Evolutionary conservation across 2,113 vertebrate genomes (phyloP).

Genomic region (Boleophthalmus pectinirostris): DNA sequence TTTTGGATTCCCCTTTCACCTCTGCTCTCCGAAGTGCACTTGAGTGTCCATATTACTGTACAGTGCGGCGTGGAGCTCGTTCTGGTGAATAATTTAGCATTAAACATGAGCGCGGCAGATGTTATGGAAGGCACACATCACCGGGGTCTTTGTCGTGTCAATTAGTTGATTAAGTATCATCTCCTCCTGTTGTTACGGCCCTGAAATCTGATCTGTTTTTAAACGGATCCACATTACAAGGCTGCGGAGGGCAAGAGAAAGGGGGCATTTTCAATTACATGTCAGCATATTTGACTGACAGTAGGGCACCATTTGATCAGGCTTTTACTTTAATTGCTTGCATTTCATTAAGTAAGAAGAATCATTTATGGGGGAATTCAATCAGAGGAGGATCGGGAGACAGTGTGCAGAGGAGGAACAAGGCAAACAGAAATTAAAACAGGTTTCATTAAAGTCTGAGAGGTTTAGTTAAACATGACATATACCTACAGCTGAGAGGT

Average conservation of each 20-base stretch:
- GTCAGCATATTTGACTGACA: slow-evolving; percentile 84
- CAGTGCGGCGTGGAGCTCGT: slow-evolving; percentile 15
- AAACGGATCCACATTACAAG: slow-evolving; percentile 87
- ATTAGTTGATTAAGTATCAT: slow-evolving; percentile 94
- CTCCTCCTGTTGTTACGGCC: slow-evolving; percentile 77
- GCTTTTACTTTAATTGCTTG: slow-evolving; percentile 97
- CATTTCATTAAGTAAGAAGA: slow-evolving; percentile 84
- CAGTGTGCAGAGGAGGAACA: slow-evolving; percentile 40
- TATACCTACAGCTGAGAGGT: slow-evolving; percentile 10
- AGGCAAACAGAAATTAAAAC: slow-evolving; percentile 52
- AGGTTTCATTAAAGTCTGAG: slow-evolving; percentile 49
- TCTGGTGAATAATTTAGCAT: slow-evolving; percentile 69
- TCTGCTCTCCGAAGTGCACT: slow-evolving; percentile 17
- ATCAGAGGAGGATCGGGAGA: slow-evolving; percentile 67
- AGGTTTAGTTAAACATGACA: slow-evolving; percentile 14
- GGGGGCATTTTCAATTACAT: slow-evolving; percentile 89
- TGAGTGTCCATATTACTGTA: slow-evolving; percentile 18
- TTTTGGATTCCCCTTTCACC: slow-evolving; percentile 27
- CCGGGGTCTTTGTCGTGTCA: slow-evolving; percentile 87
- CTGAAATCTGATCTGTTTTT: slow-evolving; percentile 83
- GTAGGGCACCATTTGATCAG: slow-evolving; percentile 82
- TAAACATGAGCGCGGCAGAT: slow-evolving; percentile 71
- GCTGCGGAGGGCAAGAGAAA: slow-evolving; percentile 69
- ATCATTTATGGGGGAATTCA: slow-evolving; percentile 83
- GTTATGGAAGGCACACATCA: slow-evolving; percentile 74